phyloP scores from a whole-genome alignment of 2,113 vertebrate genomes.

The Psilopsiagon aurifrons region DNA sequence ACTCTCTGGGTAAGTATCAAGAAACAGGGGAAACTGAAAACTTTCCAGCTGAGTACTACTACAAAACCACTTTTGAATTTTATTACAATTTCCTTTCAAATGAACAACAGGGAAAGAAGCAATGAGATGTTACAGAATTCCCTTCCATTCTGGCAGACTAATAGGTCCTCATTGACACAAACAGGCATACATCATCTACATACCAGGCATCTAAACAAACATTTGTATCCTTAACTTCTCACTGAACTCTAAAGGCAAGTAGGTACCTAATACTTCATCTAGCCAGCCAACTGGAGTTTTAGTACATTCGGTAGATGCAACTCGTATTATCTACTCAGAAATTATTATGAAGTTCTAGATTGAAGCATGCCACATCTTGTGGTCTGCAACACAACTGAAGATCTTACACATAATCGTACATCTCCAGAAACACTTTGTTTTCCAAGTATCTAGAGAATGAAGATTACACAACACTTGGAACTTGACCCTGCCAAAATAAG shows the following conservation, averaged over 20 bases:
- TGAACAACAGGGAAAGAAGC: background rate
- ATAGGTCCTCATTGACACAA: background rate
- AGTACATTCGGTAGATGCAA: background rate
- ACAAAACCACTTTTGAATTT: background rate
- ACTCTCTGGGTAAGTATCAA: background rate
- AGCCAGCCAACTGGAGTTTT: background rate
- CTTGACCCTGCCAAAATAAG: constrained; percentile 14
- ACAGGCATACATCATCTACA: background rate
- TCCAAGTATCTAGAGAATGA: background rate
- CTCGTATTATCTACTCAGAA: background rate
- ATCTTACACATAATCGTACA: background rate
- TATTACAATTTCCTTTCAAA: background rate
- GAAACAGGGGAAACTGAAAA: background rate
- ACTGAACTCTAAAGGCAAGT: background rate
- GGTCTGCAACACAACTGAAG: background rate
- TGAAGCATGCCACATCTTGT: background rate
- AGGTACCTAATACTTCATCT: background rate
- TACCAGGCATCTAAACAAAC: background rate
- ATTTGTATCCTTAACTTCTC: background rate
- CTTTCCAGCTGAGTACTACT: background rate
- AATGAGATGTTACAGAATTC: background rate
- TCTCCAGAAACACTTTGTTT: constrained; percentile 21
- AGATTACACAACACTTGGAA: constrained; percentile 46
- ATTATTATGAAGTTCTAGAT: background rate
- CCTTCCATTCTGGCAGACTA: background rate